These are phyloP conservation scores for Dryocosmus kuriphilus DNA, from an alignment of 2,888 invertebrate genomes.

Conservation along the genomic window DNA sequence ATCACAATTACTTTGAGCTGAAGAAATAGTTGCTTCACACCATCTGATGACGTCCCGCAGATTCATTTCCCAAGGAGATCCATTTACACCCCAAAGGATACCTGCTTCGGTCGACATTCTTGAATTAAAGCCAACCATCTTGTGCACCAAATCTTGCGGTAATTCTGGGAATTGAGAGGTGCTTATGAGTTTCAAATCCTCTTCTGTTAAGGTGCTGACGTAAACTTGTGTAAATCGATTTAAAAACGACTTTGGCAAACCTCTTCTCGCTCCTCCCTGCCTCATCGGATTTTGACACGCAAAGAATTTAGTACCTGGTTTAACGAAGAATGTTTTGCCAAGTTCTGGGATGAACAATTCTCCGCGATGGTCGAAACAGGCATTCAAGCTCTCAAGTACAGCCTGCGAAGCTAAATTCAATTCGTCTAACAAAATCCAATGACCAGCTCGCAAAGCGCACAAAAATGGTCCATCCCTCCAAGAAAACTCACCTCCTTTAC, in stretches of 20 bases:
- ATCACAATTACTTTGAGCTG: slow-evolving; percentile 35
- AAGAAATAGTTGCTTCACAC: slow-evolving; percentile 86
- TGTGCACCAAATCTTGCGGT: slow-evolving; percentile 81
- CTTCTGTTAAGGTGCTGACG: slow-evolving; percentile 78
- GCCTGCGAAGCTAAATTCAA: slow-evolving; percentile 98
- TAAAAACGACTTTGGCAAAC: slow-evolving; percentile 96
- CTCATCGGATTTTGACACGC: slow-evolving; percentile 98
- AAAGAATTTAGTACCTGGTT: slow-evolving; percentile 90
- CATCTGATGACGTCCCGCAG: slow-evolving; percentile 95
- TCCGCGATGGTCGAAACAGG: slow-evolving; percentile 98
- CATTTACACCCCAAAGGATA: slow-evolving; percentile 86
- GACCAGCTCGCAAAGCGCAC: slow-evolving; percentile 92
- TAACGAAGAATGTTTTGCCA: slow-evolving; percentile 89
- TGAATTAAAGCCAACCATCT: slow-evolving; percentile 90
- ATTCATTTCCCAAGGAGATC: slow-evolving; percentile 98
- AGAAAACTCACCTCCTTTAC: slow-evolving; percentile 90
- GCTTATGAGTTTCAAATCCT: slow-evolving; percentile 81
- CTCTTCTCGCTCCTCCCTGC: slow-evolving; percentile 97
- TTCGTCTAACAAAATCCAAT: slow-evolving; percentile 99
- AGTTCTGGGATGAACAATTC: slow-evolving; percentile 98
- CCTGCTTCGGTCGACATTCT: slow-evolving; percentile 83
- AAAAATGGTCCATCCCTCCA: slow-evolving; percentile 98
- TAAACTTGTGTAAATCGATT: slow-evolving; percentile 96
- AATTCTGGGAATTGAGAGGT: slow-evolving; percentile 83
- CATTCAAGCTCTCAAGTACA: slow-evolving; percentile 98